These are phyloP conservation scores for Mustela lutreola DNA, from an alignment of 2,113 vertebrate genomes.

Conservation along the genomic window DNA sequence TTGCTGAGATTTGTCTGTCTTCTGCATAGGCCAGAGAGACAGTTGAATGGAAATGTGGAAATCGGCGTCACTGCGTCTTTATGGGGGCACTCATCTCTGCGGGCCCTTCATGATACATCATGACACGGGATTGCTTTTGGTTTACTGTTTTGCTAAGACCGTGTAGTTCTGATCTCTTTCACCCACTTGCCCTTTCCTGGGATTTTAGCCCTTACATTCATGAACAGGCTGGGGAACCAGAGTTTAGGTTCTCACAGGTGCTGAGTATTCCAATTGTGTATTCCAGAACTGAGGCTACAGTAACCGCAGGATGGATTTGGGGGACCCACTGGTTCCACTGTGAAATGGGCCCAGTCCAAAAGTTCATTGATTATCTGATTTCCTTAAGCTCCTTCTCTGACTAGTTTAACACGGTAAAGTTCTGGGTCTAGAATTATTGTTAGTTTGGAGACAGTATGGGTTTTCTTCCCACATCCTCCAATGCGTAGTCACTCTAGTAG, in stretches of 20 bases:
- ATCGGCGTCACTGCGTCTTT: not conserved
- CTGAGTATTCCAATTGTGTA: not conserved
- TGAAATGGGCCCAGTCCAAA: not conserved
- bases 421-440: not conserved
- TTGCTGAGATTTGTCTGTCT: not conserved
- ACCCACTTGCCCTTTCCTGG: not conserved
- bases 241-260: not conserved
- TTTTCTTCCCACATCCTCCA: not conserved
- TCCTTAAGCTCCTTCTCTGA: not conserved
- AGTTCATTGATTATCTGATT: not conserved
- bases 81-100: not conserved
- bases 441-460: not conserved
- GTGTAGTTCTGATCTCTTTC: not conserved
- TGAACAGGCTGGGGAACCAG: not conserved
- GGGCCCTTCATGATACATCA: not conserved
- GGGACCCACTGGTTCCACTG: not conserved
- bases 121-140: not conserved
- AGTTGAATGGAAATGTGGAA: not conserved
- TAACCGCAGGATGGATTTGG: not conserved
- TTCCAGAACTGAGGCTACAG: not conserved
- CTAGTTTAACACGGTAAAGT: not conserved
- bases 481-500: not conserved
- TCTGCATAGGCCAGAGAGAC: not conserved
- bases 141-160: not conserved
- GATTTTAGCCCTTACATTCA: not conserved